Percentiles rank a stretch among this genome's conserved stretches.
Evolutionary conservation across 2,113 vertebrate species (phyloP).

Genomic region (Phrynosoma blainvillii): DNA sequence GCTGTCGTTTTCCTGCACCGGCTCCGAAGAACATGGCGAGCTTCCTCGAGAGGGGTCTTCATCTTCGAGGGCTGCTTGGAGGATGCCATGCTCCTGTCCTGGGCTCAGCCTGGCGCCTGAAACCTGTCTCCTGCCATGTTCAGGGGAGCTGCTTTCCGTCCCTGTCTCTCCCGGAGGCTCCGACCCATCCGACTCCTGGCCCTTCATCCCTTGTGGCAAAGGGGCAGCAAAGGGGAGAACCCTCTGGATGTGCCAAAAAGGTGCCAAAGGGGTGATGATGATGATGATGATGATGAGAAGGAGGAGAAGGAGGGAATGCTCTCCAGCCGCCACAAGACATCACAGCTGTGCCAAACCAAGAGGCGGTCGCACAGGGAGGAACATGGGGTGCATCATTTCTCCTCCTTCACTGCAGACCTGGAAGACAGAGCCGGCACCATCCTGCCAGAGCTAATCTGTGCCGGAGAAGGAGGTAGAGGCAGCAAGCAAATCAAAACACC

Average conservation of each 20-base stretch:
- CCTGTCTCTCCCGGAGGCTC: background rate
- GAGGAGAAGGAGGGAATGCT: too few species aligned
- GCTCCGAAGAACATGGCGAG: background rate
- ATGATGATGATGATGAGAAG: background rate
- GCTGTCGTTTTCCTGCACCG: conserved; percentile 5
- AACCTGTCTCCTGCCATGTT: background rate
- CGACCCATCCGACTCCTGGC: conserved; percentile 41
- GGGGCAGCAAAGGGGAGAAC: background rate
- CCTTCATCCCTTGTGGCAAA: conserved; percentile 45
- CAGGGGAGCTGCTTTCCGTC: background rate
- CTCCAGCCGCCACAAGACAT: background rate
- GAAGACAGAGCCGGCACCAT: too few species aligned
- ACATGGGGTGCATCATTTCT: background rate
- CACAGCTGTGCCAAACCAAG: background rate
- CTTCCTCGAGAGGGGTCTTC: background rate
- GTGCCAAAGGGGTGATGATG: background rate
- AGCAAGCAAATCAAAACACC: background rate
- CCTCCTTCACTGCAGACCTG: background rate
- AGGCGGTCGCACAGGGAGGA: background rate
- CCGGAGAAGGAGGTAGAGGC: background rate
- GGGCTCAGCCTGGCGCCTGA: background rate
- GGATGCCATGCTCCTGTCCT: background rate
- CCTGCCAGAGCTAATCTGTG: too few species aligned
- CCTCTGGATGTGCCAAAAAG: background rate
- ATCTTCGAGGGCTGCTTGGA: background rate